These are phyloP conservation scores for Drosophila multiciliata DNA, from an alignment of 2,888 invertebrate genomes.

Conservation along the genomic window DNA sequence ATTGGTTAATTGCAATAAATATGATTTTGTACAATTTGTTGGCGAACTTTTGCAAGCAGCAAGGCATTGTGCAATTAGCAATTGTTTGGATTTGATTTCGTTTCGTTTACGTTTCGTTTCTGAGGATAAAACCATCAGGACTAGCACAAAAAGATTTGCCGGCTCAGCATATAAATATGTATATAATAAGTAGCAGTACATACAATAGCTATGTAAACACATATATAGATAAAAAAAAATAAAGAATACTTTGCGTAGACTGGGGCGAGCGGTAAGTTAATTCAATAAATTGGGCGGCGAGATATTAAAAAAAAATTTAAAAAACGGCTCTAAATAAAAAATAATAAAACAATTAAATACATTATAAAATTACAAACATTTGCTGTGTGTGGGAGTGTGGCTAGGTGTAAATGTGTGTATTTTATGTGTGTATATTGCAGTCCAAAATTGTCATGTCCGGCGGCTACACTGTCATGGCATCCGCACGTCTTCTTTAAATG, in stretches of 20 bases:
- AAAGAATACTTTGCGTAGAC: slow-evolving; percentile 71
- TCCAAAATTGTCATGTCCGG: slow-evolving; percentile 57
- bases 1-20: slow-evolving; percentile 65
- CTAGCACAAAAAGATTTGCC: slow-evolving; percentile 73
- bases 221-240: slow-evolving; percentile 46
- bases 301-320: slow-evolving; percentile 43
- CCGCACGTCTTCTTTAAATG: slow-evolving; percentile 54
- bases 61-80: slow-evolving; percentile 62
- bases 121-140: slow-evolving; percentile 64
- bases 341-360: slow-evolving; percentile 71
- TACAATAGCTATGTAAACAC: slow-evolving; percentile 51
- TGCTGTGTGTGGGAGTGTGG: slow-evolving; percentile 33
- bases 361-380: slow-evolving; percentile 75
- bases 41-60: slow-evolving; percentile 66
- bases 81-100: slow-evolving; percentile 45
- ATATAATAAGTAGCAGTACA: slow-evolving; percentile 50
- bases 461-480: slow-evolving; percentile 69
- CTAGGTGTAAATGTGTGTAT: slow-evolving; percentile 20
- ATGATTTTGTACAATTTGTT: slow-evolving; percentile 73
- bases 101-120: slow-evolving; percentile 39
- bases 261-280: slow-evolving; percentile 48
- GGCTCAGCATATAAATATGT: slow-evolving; percentile 70
- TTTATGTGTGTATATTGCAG: slow-evolving; percentile 40
- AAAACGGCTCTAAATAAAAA: slow-evolving; percentile 67
- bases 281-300: slow-evolving; percentile 54